Evolutionary conservation across 1,140 invertebrate genomes (phyloP).

Genomic region (Melipona quadrifasciata): DNA sequence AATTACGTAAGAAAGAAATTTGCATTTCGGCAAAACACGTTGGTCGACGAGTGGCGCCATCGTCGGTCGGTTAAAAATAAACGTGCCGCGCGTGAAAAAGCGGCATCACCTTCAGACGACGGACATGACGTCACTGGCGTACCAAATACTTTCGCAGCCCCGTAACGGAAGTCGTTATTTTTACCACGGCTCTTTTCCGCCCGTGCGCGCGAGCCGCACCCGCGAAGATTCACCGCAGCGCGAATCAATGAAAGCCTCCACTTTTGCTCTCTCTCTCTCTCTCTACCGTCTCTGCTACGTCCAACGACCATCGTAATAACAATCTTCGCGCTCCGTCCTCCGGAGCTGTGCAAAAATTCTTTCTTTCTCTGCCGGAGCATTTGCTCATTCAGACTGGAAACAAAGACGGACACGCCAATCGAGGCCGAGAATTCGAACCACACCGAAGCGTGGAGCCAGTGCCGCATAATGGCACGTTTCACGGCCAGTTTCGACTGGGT

Average conservation of each 20-base stretch:
- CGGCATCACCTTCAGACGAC: slow-evolving; percentile 55
- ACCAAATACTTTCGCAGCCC: slow-evolving; percentile 54
- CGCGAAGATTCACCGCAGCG: slow-evolving; percentile 45
- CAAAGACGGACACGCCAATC: background rate
- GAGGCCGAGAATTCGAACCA: background rate
- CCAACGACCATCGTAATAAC: background rate
- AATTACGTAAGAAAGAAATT: background rate
- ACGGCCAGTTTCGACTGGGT: background rate
- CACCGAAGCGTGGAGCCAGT: too few species aligned
- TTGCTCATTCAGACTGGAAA: background rate
- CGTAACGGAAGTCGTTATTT: slow-evolving; percentile 63
- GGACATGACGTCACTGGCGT: slow-evolving; percentile 64
- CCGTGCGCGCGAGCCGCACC: slow-evolving; percentile 21
- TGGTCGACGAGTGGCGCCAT: background rate
- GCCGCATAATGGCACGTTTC: slow-evolving; percentile 10
- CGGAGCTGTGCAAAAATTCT: too few species aligned
- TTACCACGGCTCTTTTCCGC: slow-evolving; percentile 24
- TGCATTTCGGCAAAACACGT: background rate
- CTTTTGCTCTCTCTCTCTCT: too few species aligned
- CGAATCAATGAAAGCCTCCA: slow-evolving; percentile 25
- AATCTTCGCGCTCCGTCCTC: background rate
- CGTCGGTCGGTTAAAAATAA: slow-evolving; percentile 28
- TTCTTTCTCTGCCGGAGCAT: too few species aligned
- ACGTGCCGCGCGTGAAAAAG: slow-evolving; percentile 7
- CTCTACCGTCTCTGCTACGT: too few species aligned